Base-by-base conservation (phyloP, 2,113 vertebrate genomes). In the Ammodytes dubius region DNA sequence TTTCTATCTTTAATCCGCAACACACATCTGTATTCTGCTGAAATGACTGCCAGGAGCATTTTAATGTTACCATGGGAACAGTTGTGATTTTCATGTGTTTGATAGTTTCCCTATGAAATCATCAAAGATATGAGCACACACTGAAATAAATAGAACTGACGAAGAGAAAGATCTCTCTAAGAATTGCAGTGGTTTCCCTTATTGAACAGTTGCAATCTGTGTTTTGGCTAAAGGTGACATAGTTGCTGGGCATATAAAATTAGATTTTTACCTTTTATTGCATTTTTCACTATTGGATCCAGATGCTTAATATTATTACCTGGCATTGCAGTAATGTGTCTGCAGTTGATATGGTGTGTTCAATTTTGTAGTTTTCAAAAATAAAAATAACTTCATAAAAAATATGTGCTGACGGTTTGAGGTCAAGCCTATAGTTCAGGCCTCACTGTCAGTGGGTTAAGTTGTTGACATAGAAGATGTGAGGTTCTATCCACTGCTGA, bases 11-110 rank as follows among this genome's bases (percentile, higher is more conserved):
- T 82, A 77, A 84, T 86, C 57, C 74, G 64, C 86, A 70, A 57
- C 77, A 81, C 70, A 88, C 79, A 88, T 88, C 79, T 86, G 90
- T 46, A 77, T 69, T 75, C 82, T 78, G 57, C 74, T 77, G 80
- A 79, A 54, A 73, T 76, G 58, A 76, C 72, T n/a, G 13, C 73
- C 83, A 68, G 56, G 73, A 82, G 70, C 63, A 81, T 86, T 84
- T 87, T 83, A 46, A 84, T 45, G 89, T 91, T 90, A 71, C 89
- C 87, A 90, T 90, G 88, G 91, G 77, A 91, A 91, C 89, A 61
- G 85, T 74, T 85, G 74, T 73, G 77, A 84, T 84, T 86, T 84
- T 90, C 75, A 73, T 63, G 50, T 82, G 12, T 85, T 89, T 93
- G 69, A 88, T 73, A 56, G 43, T 71, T 80, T 68, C 56, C 70